Percentiles rank a stretch among this genome's conserved stretches.
Conservation (phyloP, 2,888 invertebrate genomes). For the Rhingia campestris region DNA sequence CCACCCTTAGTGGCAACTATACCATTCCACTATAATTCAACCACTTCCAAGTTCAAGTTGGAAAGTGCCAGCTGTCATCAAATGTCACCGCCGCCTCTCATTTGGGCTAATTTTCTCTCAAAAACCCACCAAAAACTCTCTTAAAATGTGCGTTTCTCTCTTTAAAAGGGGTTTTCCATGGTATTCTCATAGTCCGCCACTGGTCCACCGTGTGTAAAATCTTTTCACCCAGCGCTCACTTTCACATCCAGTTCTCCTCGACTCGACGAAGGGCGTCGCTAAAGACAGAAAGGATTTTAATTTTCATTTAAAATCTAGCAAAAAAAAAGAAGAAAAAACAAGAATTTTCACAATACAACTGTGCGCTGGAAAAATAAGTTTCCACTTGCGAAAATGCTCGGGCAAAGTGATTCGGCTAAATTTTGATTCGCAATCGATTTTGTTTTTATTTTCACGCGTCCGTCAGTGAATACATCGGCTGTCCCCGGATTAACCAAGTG, state of each 20-base stretch:
- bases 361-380: slow-evolving; percentile 12
- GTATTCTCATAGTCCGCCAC: slow-evolving; percentile 24
- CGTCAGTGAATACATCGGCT: slow-evolving; percentile 53
- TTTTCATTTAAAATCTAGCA: slow-evolving; percentile 18
- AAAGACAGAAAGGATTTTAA: slow-evolving; percentile 39
- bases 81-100: slow-evolving; percentile 17
- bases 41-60: slow-evolving; percentile 24
- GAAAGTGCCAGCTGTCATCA: slow-evolving; percentile 1
- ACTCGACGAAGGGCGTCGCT: slow-evolving; percentile 71
- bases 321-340: slow-evolving; percentile 5
- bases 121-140: background rate
- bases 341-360: slow-evolving; percentile 6
- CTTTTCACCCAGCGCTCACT: slow-evolving; percentile 52
- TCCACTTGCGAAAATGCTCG: slow-evolving; percentile 42
- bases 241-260: slow-evolving; percentile 69
- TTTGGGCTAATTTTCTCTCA: slow-evolving; percentile 20
- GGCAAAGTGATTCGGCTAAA: slow-evolving; percentile 20
- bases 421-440: slow-evolving; percentile 62
- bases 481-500: slow-evolving; percentile 54
- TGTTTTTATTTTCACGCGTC: slow-evolving; percentile 64
- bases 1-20: background rate
- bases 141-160: slow-evolving; percentile 22
- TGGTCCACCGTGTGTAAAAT: slow-evolving; percentile 55
- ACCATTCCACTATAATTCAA: background rate
- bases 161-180: slow-evolving; percentile 11